Base-by-base conservation (phyloP, 2,113 vertebrate species). In the Hyla sarda region DNA sequence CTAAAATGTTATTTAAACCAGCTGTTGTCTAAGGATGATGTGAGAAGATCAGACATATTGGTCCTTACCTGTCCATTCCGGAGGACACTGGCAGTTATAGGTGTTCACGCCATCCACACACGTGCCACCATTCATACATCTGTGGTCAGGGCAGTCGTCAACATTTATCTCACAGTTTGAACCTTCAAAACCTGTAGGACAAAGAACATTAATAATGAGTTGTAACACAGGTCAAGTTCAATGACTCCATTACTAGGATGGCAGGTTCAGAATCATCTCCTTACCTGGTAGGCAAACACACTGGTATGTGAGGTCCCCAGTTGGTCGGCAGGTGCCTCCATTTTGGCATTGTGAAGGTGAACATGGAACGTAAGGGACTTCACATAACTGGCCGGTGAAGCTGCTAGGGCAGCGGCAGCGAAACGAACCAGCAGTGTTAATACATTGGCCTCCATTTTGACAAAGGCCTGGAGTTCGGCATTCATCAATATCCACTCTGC, bases 61-160 rank as follows among this genome's bases (percentile, higher is more conserved):
- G 14, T 28, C 1, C 71, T 77, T 92, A 98, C 97, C 97, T 94
- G 97, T 98, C 97, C 97, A 98, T 89, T 98, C 97, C 0, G 97
- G 96, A 11, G 93, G 93, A 28, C 97, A 98, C 90, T 97, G 97
- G 92, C 97, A 98, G 88, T 98, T 97, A 90, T 98, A 98, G 32
- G 97, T 98, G 88, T 98, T 97, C 65, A 98, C 97, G 1, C 97
- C 97, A 0, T 98, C 97, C 48, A 98, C 96, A 76, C 97, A 98
- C 3, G 95, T 95, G 11, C 96, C 97, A 67, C 95, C 96, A 11
- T 98, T 97, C 92, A 97, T 94, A 87, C 97, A 98, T 79, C 94
- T 95, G 90, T 98, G 96, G 34, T 94, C 95, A 1, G 96, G 96
- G 82, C 97, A 98, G 91, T 98, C 97, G 0, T 98, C 96, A 56